A percentile compares a stretch with the other conserved stretches of the same genome.
Conservation (phyloP, 2,797 vertebrate species). For the Cygnus olor region DNA sequence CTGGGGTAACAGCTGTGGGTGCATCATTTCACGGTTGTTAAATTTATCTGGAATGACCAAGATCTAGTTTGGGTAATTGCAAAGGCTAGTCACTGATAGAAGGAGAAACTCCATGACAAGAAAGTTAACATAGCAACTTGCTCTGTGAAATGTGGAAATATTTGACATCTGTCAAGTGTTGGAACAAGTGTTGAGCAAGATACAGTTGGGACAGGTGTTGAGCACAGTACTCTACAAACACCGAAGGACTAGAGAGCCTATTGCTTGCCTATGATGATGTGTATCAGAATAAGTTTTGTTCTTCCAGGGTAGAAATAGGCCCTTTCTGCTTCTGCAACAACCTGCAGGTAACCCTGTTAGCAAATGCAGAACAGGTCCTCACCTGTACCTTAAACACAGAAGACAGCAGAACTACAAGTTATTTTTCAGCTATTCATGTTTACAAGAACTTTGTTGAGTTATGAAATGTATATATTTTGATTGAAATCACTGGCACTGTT, state of each 20-base stretch:
- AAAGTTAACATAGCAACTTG: not conserved
- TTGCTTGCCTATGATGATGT: not conserved
- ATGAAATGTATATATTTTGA: not conserved
- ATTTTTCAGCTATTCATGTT: not conserved
- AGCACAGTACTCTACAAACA: not conserved
- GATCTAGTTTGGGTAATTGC: not conserved
- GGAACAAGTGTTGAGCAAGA: not conserved
- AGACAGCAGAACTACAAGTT: not conserved
- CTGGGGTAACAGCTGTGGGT: not conserved
- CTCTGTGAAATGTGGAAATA: not conserved
- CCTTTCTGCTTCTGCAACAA: not conserved
- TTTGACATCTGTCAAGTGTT: not conserved
- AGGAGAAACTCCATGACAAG: not conserved
- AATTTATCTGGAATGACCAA: not conserved
- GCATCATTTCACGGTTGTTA: not conserved
- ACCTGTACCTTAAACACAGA: not conserved
- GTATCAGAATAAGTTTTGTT: not conserved
- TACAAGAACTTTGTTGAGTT: not conserved
- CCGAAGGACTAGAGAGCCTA: not conserved
- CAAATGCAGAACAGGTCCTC: not conserved
- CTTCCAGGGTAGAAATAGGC: not conserved
- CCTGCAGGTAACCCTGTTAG: not conserved
- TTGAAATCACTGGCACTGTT: not conserved
- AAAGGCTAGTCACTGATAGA: not conserved
- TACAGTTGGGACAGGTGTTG: not conserved